These are phyloP conservation scores for Drosophila stalkeri DNA, from an alignment of 2,888 invertebrate species.

Conservation along the genomic window DNA sequence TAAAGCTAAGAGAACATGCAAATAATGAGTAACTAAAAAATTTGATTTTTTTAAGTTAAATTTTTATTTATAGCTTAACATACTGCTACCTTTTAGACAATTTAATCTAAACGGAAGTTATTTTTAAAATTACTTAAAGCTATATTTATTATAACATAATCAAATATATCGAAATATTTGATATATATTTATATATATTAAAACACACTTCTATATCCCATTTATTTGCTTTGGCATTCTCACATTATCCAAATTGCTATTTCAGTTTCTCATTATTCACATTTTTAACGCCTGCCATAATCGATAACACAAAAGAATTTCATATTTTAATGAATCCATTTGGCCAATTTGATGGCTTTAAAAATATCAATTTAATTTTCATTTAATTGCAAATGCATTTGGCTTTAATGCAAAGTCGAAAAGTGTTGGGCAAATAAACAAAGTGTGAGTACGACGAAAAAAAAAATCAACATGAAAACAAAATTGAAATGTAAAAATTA, in stretches of 20 bases:
- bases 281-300: background rate
- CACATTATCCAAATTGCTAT: background rate
- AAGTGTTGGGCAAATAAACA: slow-evolving; percentile 39
- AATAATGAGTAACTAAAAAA: too few species aligned
- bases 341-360: slow-evolving; percentile 21
- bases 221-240: background rate
- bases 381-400: slow-evolving; percentile 38
- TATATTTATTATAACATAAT: too few species aligned
- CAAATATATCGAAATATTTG: too few species aligned
- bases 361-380: slow-evolving; percentile 20
- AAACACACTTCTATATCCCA: background rate
- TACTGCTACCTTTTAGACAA: too few species aligned
- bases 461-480: slow-evolving; percentile 17
- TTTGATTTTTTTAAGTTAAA: too few species aligned
- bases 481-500: slow-evolving; percentile 54
- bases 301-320: background rate
- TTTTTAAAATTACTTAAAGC: too few species aligned
- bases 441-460: slow-evolving; percentile 3
- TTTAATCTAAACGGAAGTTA: too few species aligned
- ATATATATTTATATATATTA: too few species aligned
- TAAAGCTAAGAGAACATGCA: too few species aligned
- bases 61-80: too few species aligned
- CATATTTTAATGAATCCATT: background rate
- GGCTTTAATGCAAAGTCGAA: slow-evolving; percentile 37
- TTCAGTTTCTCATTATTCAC: background rate